Conservation (phyloP, 2,888 invertebrate species). For the Diarsia brunnea region DNA sequence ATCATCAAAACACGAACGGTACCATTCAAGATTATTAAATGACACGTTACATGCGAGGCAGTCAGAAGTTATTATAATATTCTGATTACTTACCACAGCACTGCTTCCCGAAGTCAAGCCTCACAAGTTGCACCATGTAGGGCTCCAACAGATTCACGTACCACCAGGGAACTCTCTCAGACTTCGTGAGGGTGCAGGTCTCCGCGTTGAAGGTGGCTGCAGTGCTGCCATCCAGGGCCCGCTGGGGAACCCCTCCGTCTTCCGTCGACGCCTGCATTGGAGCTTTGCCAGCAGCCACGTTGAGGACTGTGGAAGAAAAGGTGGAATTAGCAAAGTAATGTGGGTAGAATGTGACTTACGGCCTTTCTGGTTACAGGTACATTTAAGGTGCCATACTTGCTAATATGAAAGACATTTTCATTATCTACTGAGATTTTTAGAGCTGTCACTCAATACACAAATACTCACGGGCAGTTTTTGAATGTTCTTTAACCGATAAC, state of each 20-base stretch:
- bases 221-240: conserved; percentile 97
- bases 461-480: background rate
- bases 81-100: conserved; percentile 95
- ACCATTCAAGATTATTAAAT: too few species aligned
- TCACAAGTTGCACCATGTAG: conserved; percentile 98
- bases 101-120: conserved; percentile 97
- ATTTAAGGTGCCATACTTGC: background rate
- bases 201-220: conserved; percentile 95
- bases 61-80: background rate
- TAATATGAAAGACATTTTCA: background rate
- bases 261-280: conserved; percentile 98
- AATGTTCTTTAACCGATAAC: background rate
- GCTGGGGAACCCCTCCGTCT: conserved; percentile 96
- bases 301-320: conserved; percentile 92
- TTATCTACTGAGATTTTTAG: background rate
- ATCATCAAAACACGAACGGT: background rate
- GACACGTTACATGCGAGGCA: too few species aligned
- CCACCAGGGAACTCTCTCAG: conserved; percentile 98
- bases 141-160: conserved; percentile 98
- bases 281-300: conserved; percentile 98
- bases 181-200: conserved; percentile 96
- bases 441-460: background rate
- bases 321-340: background rate
- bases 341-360: background rate
- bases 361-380: background rate